These are phyloP conservation scores for Leptodactylus fuscus DNA, from an alignment of 2,113 vertebrate genomes.

Conservation along the genomic window DNA sequence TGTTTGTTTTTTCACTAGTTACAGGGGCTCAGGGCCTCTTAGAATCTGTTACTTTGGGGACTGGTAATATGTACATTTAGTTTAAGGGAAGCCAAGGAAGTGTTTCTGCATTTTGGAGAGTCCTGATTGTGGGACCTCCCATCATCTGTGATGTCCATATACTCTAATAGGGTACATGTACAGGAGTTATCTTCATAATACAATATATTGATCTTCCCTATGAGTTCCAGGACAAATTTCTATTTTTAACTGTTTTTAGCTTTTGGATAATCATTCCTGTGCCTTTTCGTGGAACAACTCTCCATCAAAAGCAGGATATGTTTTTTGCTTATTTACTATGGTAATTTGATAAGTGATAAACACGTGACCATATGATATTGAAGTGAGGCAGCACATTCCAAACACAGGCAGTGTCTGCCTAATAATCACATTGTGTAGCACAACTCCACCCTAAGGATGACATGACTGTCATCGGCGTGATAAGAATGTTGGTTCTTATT, in stretches of 20 bases:
- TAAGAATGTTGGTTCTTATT: neutral
- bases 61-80: too few relatives aligned
- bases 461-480: neutral
- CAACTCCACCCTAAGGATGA: neutral
- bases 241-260: neutral
- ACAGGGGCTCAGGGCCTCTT: too few relatives aligned
- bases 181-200: too few relatives aligned
- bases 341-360: neutral
- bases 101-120: neutral
- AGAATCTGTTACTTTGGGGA: too few relatives aligned
- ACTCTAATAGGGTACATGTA: neutral
- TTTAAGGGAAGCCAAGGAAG: neutral
- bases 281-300: neutral
- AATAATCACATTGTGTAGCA: neutral
- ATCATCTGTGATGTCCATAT: neutral
- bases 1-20: too few relatives aligned
- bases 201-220: neutral
- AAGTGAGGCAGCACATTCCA: constrained; percentile 7
- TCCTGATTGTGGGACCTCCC: neutral
- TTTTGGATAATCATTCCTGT: neutral
- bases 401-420: neutral
- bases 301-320: neutral
- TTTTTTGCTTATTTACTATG: neutral
- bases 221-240: neutral
- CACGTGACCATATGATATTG: neutral